These are phyloP conservation scores for Archocentrus centrarchus DNA, from an alignment of 2,113 vertebrate genomes.

Conservation along the genomic window DNA sequence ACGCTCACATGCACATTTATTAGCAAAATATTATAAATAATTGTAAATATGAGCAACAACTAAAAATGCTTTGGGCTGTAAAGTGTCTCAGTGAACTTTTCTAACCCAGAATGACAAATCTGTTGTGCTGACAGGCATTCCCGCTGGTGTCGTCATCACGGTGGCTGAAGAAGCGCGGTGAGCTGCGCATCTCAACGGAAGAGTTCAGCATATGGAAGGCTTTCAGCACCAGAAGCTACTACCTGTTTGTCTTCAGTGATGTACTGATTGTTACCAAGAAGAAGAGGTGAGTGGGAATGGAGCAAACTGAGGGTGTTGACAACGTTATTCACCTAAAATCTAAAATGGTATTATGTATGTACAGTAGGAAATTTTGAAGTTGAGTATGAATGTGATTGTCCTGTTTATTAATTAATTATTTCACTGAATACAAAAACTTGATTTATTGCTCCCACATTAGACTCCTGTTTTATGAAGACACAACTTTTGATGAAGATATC, in stretches of 20 bases:
- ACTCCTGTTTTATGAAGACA: too few species aligned
- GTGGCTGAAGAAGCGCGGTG: constrained; percentile 91
- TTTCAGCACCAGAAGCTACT: constrained; percentile 83
- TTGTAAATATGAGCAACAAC: background rate
- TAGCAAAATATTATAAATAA: background rate
- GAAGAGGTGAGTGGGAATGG: constrained; percentile 84
- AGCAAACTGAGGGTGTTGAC: background rate
- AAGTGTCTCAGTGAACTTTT: background rate
- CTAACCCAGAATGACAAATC: background rate
- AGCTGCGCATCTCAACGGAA: constrained; percentile 82
- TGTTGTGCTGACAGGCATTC: constrained; percentile 80
- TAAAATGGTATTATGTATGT: background rate
- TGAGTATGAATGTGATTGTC: background rate
- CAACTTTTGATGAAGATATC: background rate
- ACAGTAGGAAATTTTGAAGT: background rate
- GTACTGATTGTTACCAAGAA: constrained; percentile 94
- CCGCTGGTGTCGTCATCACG: constrained; percentile 90
- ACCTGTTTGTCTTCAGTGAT: constrained; percentile 93
- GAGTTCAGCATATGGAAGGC: constrained; percentile 89
- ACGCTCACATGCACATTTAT: background rate
- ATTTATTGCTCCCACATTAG: too few species aligned
- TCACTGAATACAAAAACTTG: background rate
- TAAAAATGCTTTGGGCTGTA: background rate
- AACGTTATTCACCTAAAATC: background rate
- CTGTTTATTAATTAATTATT: background rate